These are phyloP conservation scores for Gari tellinella DNA, from an alignment of 2,888 invertebrate genomes.

Conservation along the genomic window DNA sequence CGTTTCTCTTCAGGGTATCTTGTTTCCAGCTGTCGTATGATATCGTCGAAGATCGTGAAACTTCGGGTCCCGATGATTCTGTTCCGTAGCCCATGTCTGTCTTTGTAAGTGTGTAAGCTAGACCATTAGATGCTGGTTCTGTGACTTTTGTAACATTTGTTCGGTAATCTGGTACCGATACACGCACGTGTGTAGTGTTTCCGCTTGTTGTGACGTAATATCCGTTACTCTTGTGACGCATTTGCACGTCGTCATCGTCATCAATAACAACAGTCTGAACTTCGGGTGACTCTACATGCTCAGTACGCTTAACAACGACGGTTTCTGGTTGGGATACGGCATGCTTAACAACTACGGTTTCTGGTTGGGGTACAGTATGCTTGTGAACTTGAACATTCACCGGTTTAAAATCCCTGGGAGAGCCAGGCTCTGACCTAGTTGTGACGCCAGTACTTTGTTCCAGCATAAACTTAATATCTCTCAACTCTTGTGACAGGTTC, in stretches of 20 bases:
- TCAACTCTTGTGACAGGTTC: conserved; percentile 67
- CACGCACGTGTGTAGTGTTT: conserved; percentile 31
- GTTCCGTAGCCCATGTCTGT: conserved; percentile 24
- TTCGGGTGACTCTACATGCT: conserved; percentile 1
- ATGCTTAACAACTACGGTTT: conserved; percentile 4
- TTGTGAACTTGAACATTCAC: conserved; percentile 36
- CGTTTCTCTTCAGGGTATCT: conserved; percentile 38
- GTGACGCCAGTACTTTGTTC: conserved; percentile 69
- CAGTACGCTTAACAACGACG: background rate
- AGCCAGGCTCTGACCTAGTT: conserved; percentile 20
- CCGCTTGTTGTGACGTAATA: conserved; percentile 15
- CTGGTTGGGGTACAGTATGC: conserved; percentile 17
- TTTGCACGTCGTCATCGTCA: conserved; percentile 25
- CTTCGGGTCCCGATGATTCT: background rate
- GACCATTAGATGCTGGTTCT: conserved; percentile 19
- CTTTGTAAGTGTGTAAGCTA: background rate
- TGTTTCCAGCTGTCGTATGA: conserved; percentile 56
- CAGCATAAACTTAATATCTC: conserved; percentile 72
- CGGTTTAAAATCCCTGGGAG: conserved; percentile 36
- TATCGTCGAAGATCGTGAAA: conserved; percentile 23
- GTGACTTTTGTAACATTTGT: conserved; percentile 2
- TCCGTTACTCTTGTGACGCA: conserved; percentile 16
- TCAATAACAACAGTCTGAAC: conserved; percentile 40
- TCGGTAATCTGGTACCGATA: conserved; percentile 55
- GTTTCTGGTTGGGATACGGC: background rate